These are phyloP conservation scores for Listrodromus nycthemerus DNA, from an alignment of 2,888 invertebrate species.

Conservation along the genomic window DNA sequence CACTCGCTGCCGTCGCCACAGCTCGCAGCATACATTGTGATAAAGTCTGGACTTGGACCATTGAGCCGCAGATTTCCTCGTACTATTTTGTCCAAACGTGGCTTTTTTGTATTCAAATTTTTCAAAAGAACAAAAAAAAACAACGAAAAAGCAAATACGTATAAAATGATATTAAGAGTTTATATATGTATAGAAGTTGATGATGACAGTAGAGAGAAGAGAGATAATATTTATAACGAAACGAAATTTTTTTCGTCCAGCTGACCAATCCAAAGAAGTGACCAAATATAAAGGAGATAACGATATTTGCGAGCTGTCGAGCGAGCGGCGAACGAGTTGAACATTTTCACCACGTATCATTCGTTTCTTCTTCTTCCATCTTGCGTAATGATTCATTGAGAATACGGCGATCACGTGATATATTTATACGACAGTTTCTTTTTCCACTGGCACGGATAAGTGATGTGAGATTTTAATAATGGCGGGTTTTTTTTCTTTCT, in stretches of 20 bases:
- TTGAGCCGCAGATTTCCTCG: slow-evolving; percentile 64
- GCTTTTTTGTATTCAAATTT: slow-evolving; percentile 56
- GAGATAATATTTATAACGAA: slow-evolving; percentile 70
- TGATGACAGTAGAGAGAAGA: slow-evolving; percentile 46
- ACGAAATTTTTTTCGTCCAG: slow-evolving; percentile 77
- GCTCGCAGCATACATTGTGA: slow-evolving; percentile 83
- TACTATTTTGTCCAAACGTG: slow-evolving; percentile 51
- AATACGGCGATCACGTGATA: slow-evolving; percentile 81
- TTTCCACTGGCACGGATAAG: slow-evolving; percentile 65
- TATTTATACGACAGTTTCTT: slow-evolving; percentile 74
- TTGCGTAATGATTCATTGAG: slow-evolving; percentile 68
- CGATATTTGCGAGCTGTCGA: slow-evolving; percentile 80
- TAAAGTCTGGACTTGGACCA: slow-evolving; percentile 82
- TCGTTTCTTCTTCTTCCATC: slow-evolving; percentile 41
- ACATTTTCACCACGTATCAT: slow-evolving; percentile 52
- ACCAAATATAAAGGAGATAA: slow-evolving; percentile 83
- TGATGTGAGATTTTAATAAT: slow-evolving; percentile 48
- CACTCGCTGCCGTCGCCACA: slow-evolving; percentile 69
- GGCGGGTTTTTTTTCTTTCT: slow-evolving; percentile 55
- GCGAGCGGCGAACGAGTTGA: slow-evolving; percentile 75
- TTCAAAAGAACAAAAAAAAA: slow-evolving; percentile 45
- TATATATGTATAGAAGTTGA: slow-evolving; percentile 31
- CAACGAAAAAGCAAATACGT: slow-evolving; percentile 34
- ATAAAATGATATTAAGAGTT: slow-evolving; percentile 47
- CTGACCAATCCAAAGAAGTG: slow-evolving; percentile 84